Percentiles rank a stretch among this genome's conserved stretches.
phyloP scores from a whole-genome alignment of 2,888 invertebrate genomes.

The Agonum fuliginosum region DNA sequence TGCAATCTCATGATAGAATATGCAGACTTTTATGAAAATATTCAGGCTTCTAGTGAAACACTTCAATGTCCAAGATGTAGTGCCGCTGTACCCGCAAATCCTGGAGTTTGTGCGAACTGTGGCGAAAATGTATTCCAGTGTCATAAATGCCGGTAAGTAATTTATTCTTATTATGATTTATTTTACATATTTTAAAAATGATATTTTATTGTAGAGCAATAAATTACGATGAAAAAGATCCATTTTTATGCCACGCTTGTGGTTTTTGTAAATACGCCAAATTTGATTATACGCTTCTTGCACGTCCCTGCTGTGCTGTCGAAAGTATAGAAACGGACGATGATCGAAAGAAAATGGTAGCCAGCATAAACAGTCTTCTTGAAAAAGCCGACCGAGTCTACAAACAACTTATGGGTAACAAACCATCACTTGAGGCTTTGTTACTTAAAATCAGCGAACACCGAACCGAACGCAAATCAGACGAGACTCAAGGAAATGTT shows the following conservation, averaged over 20 bases:
- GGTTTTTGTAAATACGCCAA: conserved; percentile 99
- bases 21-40: conserved; percentile 97
- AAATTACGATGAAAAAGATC: conserved; percentile 99
- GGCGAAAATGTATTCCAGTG: conserved; percentile 99
- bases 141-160: conserved; percentile 91
- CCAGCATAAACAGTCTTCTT: conserved; percentile 90
- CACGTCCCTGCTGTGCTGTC: conserved; percentile 95
- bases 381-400: conserved; percentile 97
- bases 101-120: conserved; percentile 97
- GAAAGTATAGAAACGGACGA: conserved; percentile 98
- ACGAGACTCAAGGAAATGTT: conserved; percentile 69
- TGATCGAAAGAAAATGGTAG: conserved; percentile 95
- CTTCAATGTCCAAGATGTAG: conserved; percentile 97
- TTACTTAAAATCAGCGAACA: conserved; percentile 93
- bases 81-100: conserved; percentile 96
- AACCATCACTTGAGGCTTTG: conserved; percentile 89
- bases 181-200: conserved; percentile 24
- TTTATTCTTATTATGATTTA: conserved; percentile 3
- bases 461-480: conserved; percentile 80
- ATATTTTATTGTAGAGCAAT: conserved; percentile 82
- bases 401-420: conserved; percentile 91
- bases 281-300: conserved; percentile 95
- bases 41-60: conserved; percentile 94
- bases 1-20: conserved; percentile 99
- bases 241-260: conserved; percentile 98